Conservation (phyloP, 2,113 vertebrate genomes). For the Bos indicus region DNA sequence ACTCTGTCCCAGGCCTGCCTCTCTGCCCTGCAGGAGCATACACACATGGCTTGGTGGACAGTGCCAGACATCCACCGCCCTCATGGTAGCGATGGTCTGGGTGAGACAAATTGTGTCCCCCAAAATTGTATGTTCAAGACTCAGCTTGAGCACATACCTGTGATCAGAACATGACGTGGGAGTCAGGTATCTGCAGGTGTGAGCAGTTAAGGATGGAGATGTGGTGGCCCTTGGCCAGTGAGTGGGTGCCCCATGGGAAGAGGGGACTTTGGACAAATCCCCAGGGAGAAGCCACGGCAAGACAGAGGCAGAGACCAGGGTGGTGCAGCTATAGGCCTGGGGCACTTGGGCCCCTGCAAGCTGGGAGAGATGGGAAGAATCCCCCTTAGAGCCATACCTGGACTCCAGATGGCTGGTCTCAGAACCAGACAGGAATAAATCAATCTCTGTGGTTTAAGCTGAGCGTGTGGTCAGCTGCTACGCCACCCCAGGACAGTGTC, state of each 20-base stretch:
- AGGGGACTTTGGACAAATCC: not conserved
- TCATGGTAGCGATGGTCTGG: not conserved
- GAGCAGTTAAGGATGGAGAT: not conserved
- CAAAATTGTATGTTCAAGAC: fast-evolving
- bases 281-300: not conserved
- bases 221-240: not conserved
- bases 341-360: not conserved
- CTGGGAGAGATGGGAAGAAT: fast-evolving
- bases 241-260: not conserved
- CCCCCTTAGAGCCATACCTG: not conserved
- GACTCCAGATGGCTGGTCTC: not conserved
- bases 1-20: not conserved
- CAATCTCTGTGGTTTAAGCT: not conserved
- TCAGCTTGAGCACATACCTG: not conserved
- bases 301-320: not conserved
- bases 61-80: fast-evolving
- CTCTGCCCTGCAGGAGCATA: not conserved
- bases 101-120: not conserved
- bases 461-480: not conserved
- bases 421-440: not conserved
- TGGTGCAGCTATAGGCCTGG: not conserved
- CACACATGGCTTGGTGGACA: not conserved
- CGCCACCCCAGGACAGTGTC: fast-evolving
- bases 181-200: not conserved
- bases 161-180: fast-evolving